phyloP scores from a whole-genome alignment of 2,888 invertebrate genomes.

The Xestobium rufovillosum region DNA sequence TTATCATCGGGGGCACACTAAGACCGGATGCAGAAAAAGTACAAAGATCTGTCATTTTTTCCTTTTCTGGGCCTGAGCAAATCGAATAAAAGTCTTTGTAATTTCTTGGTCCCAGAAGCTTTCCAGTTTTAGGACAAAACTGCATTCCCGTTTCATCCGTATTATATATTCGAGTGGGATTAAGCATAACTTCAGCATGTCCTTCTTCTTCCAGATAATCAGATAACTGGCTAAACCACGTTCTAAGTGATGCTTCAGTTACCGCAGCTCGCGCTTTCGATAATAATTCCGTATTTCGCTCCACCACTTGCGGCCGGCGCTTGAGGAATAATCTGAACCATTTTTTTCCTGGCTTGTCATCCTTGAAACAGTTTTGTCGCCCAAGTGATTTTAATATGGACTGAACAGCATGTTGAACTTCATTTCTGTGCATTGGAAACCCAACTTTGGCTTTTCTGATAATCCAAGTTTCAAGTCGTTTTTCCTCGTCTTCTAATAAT shows the following conservation, averaged over 20 bases:
- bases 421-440: too few relatives aligned
- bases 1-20: conserved; percentile 23
- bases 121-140: conserved; percentile 23
- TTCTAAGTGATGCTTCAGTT: conserved; percentile 24
- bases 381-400: too few relatives aligned
- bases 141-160: conserved; percentile 25
- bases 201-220: conserved; percentile 21
- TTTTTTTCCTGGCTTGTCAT: conserved; percentile 26
- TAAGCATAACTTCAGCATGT: conserved; percentile 10
- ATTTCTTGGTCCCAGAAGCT: conserved; percentile 17
- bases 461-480: too few relatives aligned
- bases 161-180: conserved; percentile 20
- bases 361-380: too few relatives aligned
- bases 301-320: conserved; percentile 25
- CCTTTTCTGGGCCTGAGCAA: conserved; percentile 14
- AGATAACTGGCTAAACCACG: conserved; percentile 24
- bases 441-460: too few relatives aligned
- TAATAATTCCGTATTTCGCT: conserved; percentile 24
- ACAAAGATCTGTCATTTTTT: conserved; percentile 24
- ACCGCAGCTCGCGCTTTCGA: conserved; percentile 25
- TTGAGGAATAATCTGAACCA: conserved; percentile 28
- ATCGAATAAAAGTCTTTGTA: conserved; percentile 17
- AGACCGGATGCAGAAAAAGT: conserved; percentile 20
- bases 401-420: too few relatives aligned
- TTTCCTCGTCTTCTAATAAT: too few relatives aligned